These are phyloP conservation scores for Pherbina coryleti DNA, from an alignment of 2,888 invertebrate genomes.

Conservation along the genomic window DNA sequence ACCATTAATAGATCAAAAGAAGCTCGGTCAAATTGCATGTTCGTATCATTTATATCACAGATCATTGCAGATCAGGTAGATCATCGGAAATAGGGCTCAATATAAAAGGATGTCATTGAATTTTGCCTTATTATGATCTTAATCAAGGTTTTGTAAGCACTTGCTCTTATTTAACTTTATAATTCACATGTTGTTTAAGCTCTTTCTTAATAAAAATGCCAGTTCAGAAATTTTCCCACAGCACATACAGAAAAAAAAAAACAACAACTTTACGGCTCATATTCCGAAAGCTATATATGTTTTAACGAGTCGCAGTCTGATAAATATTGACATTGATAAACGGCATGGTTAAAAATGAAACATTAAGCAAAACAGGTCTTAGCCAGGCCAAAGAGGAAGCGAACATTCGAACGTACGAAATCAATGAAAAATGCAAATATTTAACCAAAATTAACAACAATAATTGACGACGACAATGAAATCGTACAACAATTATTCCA, in stretches of 20 bases:
- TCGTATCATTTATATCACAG: too few species aligned
- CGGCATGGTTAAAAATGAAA: background rate
- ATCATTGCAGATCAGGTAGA: too few species aligned
- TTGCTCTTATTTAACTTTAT: too few species aligned
- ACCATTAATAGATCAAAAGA: too few species aligned
- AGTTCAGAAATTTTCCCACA: background rate
- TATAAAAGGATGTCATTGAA: too few species aligned
- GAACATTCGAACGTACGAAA: background rate
- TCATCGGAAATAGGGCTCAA: too few species aligned
- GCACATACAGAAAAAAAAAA: background rate
- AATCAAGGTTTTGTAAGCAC: too few species aligned
- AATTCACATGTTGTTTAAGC: background rate
- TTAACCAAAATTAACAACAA: constrained; percentile 19
- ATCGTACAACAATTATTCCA: constrained; percentile 6
- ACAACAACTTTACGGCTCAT: background rate
- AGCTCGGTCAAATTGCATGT: too few species aligned
- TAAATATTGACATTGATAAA: constrained; percentile 4
- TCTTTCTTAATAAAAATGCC: too few species aligned
- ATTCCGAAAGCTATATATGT: background rate
- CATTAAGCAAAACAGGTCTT: background rate
- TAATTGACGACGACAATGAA: constrained; percentile 3
- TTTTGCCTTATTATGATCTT: too few species aligned
- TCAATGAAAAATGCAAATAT: constrained; percentile 4
- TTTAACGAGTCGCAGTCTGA: background rate
- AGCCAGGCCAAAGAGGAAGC: constrained; percentile 19